Conservation (phyloP, 2,888 invertebrate genomes). For the Geotrupes spiniger region DNA sequence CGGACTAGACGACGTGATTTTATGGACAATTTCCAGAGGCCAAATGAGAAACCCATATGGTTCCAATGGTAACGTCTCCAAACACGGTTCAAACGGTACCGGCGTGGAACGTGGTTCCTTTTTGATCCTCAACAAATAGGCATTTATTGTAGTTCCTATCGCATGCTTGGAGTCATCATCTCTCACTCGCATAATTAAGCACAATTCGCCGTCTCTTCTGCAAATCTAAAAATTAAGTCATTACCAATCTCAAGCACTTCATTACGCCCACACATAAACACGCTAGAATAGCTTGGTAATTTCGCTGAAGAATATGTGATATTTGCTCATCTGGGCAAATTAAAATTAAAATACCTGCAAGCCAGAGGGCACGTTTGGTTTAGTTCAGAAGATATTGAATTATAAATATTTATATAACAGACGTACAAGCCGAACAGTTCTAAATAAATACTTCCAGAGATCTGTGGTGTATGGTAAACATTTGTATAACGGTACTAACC, state of each 20-base stretch:
- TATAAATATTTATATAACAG: too few relatives aligned
- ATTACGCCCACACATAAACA: too few relatives aligned
- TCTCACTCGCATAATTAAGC: slow-evolving; percentile 77
- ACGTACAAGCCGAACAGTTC: too few relatives aligned
- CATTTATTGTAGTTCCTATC: slow-evolving; percentile 74
- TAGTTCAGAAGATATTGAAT: too few relatives aligned
- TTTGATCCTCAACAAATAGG: slow-evolving; percentile 65
- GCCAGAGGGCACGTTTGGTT: too few relatives aligned
- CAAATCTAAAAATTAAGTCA: slow-evolving; percentile 60
- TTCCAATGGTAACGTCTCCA: slow-evolving; percentile 65
- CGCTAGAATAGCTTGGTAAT: too few relatives aligned
- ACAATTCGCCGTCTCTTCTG: slow-evolving; percentile 73
- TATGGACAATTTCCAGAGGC: slow-evolving; percentile 85
- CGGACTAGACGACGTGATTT: slow-evolving; percentile 74
- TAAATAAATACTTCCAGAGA: too few relatives aligned
- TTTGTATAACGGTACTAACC: too few relatives aligned
- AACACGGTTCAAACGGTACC: slow-evolving; percentile 72
- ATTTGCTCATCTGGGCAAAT: too few relatives aligned
- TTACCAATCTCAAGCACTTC: neutral
- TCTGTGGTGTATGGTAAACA: too few relatives aligned
- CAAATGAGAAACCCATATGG: slow-evolving; percentile 70
- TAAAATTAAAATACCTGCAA: too few relatives aligned
- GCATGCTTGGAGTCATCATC: slow-evolving; percentile 72
- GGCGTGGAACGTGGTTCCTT: slow-evolving; percentile 71
- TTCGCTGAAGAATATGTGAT: too few relatives aligned